These are phyloP conservation scores for Plodia interpunctella DNA, from an alignment of 1,140 invertebrate species.

Conservation along the genomic window DNA sequence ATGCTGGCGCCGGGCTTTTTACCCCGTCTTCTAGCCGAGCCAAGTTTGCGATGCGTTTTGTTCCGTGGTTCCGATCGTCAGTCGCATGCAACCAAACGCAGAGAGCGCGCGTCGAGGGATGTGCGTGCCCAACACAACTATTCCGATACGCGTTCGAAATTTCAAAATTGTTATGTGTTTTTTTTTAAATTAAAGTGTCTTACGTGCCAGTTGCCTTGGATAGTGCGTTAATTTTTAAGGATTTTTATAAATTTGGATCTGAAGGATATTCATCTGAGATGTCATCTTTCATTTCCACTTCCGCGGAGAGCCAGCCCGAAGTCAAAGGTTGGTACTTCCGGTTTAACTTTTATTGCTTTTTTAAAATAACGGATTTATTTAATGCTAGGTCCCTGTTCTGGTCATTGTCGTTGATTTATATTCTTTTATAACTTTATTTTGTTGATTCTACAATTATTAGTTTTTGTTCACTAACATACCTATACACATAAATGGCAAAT, in stretches of 20 bases:
- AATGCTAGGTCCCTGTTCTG: neutral
- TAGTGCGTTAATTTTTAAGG: constrained; percentile 10
- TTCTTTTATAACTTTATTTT: no score
- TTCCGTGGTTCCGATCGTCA: constrained; percentile 29
- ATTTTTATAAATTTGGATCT: constrained; percentile 20
- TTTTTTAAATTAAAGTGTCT: constrained; percentile 49
- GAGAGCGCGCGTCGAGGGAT: constrained; percentile 25
- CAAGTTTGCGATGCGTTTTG: constrained; percentile 30
- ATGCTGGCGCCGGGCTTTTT: constrained; percentile 70
- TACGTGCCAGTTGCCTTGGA: constrained; percentile 35
- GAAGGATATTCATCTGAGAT: constrained; percentile 35
- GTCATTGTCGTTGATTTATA: neutral
- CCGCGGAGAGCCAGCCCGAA: constrained; percentile 46
- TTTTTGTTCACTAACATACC: no score
- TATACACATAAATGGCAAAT: no score
- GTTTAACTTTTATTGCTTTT: neutral
- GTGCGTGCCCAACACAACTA: constrained; percentile 10
- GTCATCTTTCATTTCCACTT: constrained; percentile 49
- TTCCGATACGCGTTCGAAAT: constrained; percentile 14
- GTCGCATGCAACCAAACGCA: constrained; percentile 28
- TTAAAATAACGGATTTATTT: neutral
- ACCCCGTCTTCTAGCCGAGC: constrained; percentile 45
- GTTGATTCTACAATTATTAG: no score
- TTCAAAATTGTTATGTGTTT: constrained; percentile 24
- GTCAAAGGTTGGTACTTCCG: constrained; percentile 53